Base-by-base conservation (phyloP, 2,888 invertebrate species). In the Drosophila differens region DNA sequence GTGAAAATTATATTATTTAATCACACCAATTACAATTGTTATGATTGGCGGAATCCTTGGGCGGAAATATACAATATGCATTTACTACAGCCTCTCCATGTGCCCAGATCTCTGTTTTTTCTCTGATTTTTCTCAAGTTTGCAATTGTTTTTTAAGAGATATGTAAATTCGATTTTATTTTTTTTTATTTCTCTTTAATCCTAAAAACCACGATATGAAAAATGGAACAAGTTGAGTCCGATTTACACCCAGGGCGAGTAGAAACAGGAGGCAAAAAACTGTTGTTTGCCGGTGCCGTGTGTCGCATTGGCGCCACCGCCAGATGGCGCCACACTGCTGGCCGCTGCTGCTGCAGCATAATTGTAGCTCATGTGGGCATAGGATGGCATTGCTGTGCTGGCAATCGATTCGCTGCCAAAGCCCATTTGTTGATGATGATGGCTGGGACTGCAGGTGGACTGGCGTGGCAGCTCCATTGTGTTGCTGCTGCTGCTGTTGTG, bases 361-460 rank as follows among this genome's bases (percentile, higher is more conserved):
- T 90, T 90, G 32, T 91, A 91, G 39, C 92, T 87, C 85, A 92
- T 85, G 72, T 91, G 91, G 6, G 90, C 73, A 53, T 90, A 91
- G 19, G 90, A 79, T 19, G 77, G 71, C 54, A 81, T 78, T 5
- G 82, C 61, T 3, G 84, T 53, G 16, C 83, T 49, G 16, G 86
- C 70, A 33, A 81, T 67, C 25, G 67, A 57, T 2, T 87, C 81
- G 5, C 70, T 22, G 4, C 79, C 63, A 51, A 90, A 88, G 14
- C 68, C 70, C 51, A 82, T 51, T 92, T 95, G 96, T 92, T 95
- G 96, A 81, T 47, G 47, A 16, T 47, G 47, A 25, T 47, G 47
- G 47, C 95, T 95, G 59, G 95, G 96, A 92, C 95, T 95, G 93
- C 95, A 95, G 41, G 95, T 94, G n/a, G 95, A 95, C 51, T 95